A percentile compares a stretch with the other conserved stretches of the same genome.
phyloP scores from a whole-genome alignment of 1,140 invertebrate species.

The Tribolium castaneum region DNA sequence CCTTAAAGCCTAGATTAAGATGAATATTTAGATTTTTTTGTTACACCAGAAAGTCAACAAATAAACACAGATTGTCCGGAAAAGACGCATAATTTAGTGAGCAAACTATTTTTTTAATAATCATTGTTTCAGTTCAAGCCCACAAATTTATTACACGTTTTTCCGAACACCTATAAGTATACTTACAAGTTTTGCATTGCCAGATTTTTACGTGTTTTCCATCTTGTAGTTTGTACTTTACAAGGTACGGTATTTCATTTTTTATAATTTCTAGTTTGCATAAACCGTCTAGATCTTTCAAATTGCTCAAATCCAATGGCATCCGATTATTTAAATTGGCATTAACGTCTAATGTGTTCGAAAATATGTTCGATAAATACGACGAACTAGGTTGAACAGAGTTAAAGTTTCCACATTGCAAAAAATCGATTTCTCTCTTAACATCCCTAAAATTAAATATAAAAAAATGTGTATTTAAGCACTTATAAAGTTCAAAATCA shows the following conservation, averaged over 20 bases:
- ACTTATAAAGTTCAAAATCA: too few species aligned
- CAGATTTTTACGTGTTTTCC: constrained; percentile 73
- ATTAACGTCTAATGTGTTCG: neutral
- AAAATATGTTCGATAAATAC: neutral
- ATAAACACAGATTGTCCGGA: too few species aligned
- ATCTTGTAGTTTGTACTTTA: constrained; percentile 69
- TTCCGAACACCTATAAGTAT: neutral
- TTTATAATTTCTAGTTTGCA: constrained; percentile 9
- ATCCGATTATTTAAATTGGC: neutral
- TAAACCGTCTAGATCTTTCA: neutral
- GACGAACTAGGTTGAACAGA: neutral
- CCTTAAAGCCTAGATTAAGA: constrained; percentile 68
- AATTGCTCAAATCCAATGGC: constrained; percentile 27
- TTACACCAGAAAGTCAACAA: neutral
- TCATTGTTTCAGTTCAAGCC: too few species aligned
- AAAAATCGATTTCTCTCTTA: constrained; percentile 1
- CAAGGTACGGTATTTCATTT: constrained; percentile 64
- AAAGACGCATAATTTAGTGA: too few species aligned
- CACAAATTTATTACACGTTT: too few species aligned
- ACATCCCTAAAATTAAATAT: neutral
- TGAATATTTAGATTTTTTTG: neutral
- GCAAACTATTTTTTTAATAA: too few species aligned
- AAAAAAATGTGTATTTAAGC: neutral
- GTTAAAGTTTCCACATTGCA: constrained; percentile 2
- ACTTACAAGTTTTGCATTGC: constrained; percentile 75